Conservation (phyloP, 2,113 vertebrate genomes). For the Sphaerodactylus townsendi region DNA sequence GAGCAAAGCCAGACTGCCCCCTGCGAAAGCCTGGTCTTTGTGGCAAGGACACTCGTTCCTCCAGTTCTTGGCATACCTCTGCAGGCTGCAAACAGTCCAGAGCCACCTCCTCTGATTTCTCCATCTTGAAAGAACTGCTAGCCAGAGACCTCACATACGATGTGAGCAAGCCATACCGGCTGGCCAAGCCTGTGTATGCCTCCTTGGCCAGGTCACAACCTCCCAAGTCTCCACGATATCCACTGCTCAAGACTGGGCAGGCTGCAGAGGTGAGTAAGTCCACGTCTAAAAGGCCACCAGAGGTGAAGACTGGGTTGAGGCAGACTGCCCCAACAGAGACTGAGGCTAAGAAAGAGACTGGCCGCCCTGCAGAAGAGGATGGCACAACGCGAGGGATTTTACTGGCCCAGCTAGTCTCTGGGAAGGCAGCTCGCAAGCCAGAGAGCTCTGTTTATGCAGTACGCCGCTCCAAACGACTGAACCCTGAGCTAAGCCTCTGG, state of each 20-base stretch:
- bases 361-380: slow-evolving; percentile 45
- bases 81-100: slow-evolving; percentile 48
- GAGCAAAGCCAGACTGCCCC: slow-evolving; percentile 59
- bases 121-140: slow-evolving; percentile 90
- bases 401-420: fast-evolving
- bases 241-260: neutral
- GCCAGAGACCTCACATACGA: slow-evolving; percentile 87
- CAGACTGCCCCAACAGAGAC: slow-evolving; percentile 10
- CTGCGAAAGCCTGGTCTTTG: slow-evolving; percentile 23
- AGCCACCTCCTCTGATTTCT: slow-evolving; percentile 69
- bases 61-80: slow-evolving; percentile 32
- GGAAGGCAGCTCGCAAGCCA: slow-evolving; percentile 63
- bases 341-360: slow-evolving; percentile 47
- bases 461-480: slow-evolving; percentile 90
- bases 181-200: slow-evolving; percentile 88
- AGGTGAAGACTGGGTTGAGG: slow-evolving; percentile 43
- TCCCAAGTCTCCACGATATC: slow-evolving; percentile 1
- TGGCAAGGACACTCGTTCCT: slow-evolving; percentile 29
- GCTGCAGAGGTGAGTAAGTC: neutral
- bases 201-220: slow-evolving; percentile 51
- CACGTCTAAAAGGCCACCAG: slow-evolving; percentile 22
- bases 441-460: slow-evolving; percentile 78
- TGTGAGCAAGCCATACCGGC: slow-evolving; percentile 94
- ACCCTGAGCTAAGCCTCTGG: slow-evolving; percentile 78
- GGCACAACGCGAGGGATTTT: neutral